Evolutionary conservation across 2,797 vertebrate species (phyloP), one percentile per base, ranked within the genome.

Genomic region (Amniataba percoides): DNA sequence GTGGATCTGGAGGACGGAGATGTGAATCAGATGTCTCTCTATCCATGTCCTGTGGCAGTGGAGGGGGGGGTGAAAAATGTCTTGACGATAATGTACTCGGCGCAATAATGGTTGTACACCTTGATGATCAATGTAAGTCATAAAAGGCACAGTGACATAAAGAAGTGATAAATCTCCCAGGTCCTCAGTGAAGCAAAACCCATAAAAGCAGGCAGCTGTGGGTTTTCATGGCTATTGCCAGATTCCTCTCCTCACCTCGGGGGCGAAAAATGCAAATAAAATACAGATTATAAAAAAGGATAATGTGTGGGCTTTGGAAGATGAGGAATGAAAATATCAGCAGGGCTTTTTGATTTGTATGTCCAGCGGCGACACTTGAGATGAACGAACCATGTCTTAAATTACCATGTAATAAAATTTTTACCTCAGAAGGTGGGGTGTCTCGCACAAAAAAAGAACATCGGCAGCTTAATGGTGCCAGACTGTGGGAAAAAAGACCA

Each of bases 241-340:
- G 80, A 77, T 86, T 82, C 58, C 56, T 77, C 66, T 74, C 46
- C 62, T 82, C 80, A 87, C 87, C 87, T 83, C 27, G 31, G 78
- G 87, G 82, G 80, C 6, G 16, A 72, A 72, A 85, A 80, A 91
- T 83, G 87, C 82, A 82, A 88, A 90, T 89, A 88, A 89, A 91
- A 92, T 73, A 84, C 51, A 87, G 78, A 92, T 91, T 78, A 88
- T 88, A 83, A 82, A 88, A 82, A 87, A 83, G 61, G 74, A 88
- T 89, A 82, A 89, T 80, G 80, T 89, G 86, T 83, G 77, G 71
- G 86, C 84, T 88, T 84, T 85, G 77, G 76, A 83, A 87, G 85
- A 92, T 82, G 81, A 87, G 73, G 72, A 87, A 91, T 81, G 80
- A 87, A 92, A 92, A 93, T 80, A 90, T 91, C 87, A 85, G 81